Evolutionary conservation across 1,140 invertebrate species (phyloP), one percentile per base, ranked within the genome.

Genomic region (Brachionus manjavacas): DNA sequence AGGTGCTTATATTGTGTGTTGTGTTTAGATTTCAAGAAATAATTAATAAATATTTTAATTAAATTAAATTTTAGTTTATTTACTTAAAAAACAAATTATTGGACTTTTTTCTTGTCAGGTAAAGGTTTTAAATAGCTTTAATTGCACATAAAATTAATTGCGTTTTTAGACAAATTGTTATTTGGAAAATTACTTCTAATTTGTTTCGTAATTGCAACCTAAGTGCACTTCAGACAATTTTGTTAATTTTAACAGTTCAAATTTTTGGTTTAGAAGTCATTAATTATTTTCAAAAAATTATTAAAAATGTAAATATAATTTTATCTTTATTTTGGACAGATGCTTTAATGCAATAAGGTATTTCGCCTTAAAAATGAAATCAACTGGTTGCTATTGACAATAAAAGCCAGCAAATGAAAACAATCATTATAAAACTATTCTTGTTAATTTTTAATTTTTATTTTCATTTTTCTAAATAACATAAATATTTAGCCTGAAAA

Each of bases 361-460:
- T 60, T 60, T 60, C 4, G 52, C 16, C 9, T 20, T 35, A 31
- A 68, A 68, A n/a, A n/a, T 28, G 14, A 70, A n/a, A 4, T 20
- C 16, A 72, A 16, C 31, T 41, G 68, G 68, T 72, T 72, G 68
- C 68, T 39, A 72, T 72, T 72, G 68, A 72, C 68, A 41, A 72
- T 72, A 6, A 68, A 68, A 68, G 25, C 66, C 28, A 39, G n/a
- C 35, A 72, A 41, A 39, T 35, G 16, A 72, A 72, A 72, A 72
- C 28, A 72, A 72, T 72, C 31, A 72, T 72, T 72, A 72, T 41
- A 72, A 72, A 72, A 72, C 68, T 72, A 72, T 72, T 72, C 68
- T 39, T 72, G 28, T 72, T 72, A 72, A 72, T 72, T 41, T 72
- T 72, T 72, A 20, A 31, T 31, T 68, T 31, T 16, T 68, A 68